Percentiles rank a stretch among this genome's conserved stretches.
Conservation (phyloP, 1,140 invertebrate genomes). For the Triops longicaudatus region DNA sequence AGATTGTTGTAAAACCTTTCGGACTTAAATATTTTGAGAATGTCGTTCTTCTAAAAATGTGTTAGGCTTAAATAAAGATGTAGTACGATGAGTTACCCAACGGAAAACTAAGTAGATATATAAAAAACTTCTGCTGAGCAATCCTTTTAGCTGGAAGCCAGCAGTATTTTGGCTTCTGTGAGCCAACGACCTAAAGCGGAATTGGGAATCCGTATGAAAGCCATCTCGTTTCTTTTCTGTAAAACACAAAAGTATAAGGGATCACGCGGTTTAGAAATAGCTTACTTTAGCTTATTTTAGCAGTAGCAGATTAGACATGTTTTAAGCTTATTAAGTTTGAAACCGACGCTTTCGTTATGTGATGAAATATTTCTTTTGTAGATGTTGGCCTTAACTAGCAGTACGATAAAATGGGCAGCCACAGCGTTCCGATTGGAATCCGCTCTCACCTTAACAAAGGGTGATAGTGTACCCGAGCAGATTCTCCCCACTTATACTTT, state of each 20-base stretch:
- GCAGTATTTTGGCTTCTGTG: not conserved
- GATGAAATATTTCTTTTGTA: not conserved
- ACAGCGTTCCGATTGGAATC: constrained; percentile 16
- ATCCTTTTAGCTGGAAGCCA: constrained; percentile 2
- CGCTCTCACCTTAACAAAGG: not conserved
- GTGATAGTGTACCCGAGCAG: not conserved
- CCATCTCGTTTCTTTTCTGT: not conserved
- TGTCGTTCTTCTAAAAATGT: not conserved
- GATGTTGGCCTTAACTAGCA: constrained; percentile 24
- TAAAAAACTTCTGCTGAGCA: not conserved
- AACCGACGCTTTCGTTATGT: not conserved
- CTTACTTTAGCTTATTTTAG: not conserved
- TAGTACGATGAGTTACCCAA: too few relatives aligned
- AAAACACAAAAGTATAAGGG: not conserved
- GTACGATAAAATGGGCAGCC: constrained; percentile 24
- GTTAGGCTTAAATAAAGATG: not conserved
- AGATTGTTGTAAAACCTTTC: not conserved
- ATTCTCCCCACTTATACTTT: constrained; percentile 31
- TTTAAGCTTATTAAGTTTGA: not conserved
- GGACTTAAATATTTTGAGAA: not conserved
- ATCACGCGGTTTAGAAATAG: not conserved
- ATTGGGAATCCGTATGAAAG: not conserved
- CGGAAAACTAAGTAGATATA: not conserved
- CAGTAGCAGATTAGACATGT: not conserved
- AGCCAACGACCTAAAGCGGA: not conserved